Percentiles rank a stretch among this genome's conserved stretches.
Evolutionary conservation across 2,797 vertebrate species (phyloP).

Genomic region (Cuculus canorus): DNA sequence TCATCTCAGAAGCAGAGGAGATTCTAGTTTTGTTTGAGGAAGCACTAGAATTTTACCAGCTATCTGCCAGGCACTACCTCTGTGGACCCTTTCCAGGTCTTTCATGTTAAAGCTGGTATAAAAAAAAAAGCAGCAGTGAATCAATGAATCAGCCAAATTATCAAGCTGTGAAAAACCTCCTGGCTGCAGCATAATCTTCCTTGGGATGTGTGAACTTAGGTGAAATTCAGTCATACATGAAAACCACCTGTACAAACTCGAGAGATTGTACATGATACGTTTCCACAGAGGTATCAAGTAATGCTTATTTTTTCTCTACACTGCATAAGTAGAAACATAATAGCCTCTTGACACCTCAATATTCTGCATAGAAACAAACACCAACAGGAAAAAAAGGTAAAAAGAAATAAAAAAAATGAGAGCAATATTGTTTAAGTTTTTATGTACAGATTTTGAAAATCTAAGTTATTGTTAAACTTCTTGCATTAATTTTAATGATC

Average conservation of each 20-base stretch:
- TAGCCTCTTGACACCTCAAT: not conserved
- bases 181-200: not conserved
- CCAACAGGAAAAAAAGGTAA: not conserved
- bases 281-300: not conserved
- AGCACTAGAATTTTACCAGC: not conserved
- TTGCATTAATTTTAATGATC: not conserved
- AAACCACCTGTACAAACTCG: not conserved
- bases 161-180: constrained; percentile 6
- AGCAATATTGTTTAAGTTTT: not conserved
- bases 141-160: not conserved
- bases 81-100: not conserved
- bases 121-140: not conserved
- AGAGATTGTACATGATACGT: not conserved
- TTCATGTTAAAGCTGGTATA: not conserved
- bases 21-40: not conserved
- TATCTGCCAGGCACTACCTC: not conserved
- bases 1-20: not conserved
- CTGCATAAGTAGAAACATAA: not conserved
- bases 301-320: not conserved
- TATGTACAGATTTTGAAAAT: not conserved
- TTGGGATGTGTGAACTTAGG: not conserved
- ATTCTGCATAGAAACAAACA: not conserved
- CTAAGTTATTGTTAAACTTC: not conserved
- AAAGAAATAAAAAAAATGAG: not conserved
- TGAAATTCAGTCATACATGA: not conserved